Conservation (phyloP, 2,888 invertebrate species). For the Spodoptera picta region DNA sequence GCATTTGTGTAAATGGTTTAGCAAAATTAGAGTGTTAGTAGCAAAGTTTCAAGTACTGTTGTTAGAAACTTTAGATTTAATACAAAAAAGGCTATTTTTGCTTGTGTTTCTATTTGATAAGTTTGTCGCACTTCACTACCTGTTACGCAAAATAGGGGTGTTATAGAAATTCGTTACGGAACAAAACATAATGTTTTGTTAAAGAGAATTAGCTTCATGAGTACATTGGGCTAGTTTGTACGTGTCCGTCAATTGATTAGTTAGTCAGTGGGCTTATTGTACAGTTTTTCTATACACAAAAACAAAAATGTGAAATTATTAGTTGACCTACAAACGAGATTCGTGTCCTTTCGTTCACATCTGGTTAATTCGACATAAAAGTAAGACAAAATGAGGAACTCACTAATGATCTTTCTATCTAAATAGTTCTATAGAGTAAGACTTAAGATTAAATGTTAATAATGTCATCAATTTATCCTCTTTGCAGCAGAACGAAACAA, state of each 20-base stretch:
- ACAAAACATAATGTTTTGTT: constrained; percentile 59
- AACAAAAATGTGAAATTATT: too few relatives aligned
- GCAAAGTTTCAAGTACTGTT: constrained; percentile 20
- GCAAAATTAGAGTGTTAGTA: constrained; percentile 19
- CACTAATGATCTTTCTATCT: too few relatives aligned
- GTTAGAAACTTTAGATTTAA: not conserved
- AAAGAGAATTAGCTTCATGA: constrained; percentile 57
- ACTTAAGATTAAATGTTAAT: too few relatives aligned
- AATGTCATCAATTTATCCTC: too few relatives aligned
- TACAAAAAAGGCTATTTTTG: constrained; percentile 36
- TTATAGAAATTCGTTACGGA: constrained; percentile 53
- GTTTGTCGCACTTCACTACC: constrained; percentile 59
- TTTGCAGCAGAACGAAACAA: too few relatives aligned
- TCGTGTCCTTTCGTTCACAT: too few relatives aligned
- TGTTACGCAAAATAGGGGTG: constrained; percentile 71
- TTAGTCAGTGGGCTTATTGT: constrained; percentile 10
- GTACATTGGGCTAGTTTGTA: constrained; percentile 37
- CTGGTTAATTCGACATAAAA: too few relatives aligned
- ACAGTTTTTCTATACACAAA: too few relatives aligned
- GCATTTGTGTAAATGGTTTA: constrained; percentile 9
- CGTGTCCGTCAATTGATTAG: constrained; percentile 55
- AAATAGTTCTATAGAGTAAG: too few relatives aligned
- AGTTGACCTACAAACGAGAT: too few relatives aligned
- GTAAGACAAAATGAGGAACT: too few relatives aligned
- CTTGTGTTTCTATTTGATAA: not conserved